Conservation (phyloP, 2,113 vertebrate species). For the Sinocyclocheilus anophthalmus region DNA sequence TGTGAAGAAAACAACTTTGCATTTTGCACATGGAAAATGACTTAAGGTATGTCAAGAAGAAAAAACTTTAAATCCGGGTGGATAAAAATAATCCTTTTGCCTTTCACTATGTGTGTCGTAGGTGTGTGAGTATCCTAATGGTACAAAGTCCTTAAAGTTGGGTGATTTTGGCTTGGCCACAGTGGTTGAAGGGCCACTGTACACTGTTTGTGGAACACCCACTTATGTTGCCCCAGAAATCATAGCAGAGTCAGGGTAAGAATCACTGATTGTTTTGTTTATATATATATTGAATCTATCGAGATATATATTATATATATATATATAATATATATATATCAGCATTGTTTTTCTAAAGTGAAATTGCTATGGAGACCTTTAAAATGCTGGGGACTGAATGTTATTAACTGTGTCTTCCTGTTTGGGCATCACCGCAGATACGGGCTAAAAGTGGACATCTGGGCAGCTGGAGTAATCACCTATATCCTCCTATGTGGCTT, state of each 20-base stretch:
- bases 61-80: not conserved
- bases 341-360: too few relatives aligned
- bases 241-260: slow-evolving; percentile 93
- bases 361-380: not conserved
- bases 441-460: slow-evolving; percentile 96
- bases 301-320: too few relatives aligned
- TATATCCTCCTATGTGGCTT: slow-evolving; percentile 98
- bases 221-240: slow-evolving; percentile 98
- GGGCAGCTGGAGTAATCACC: slow-evolving; percentile 97
- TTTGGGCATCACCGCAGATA: slow-evolving; percentile 77
- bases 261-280: not conserved
- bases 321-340: too few relatives aligned
- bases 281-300: too few relatives aligned
- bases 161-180: slow-evolving; percentile 97
- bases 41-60: not conserved
- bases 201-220: slow-evolving; percentile 94
- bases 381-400: slow-evolving; percentile 9
- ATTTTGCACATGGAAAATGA: not conserved
- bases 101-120: slow-evolving; percentile 58
- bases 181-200: slow-evolving; percentile 90
- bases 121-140: slow-evolving; percentile 92
- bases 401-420: not conserved
- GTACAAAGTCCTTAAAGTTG: slow-evolving; percentile 92
- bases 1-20: not conserved
- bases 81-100: not conserved